Base-by-base conservation (phyloP, 2,797 vertebrate species). In the Miichthys miiuy region DNA sequence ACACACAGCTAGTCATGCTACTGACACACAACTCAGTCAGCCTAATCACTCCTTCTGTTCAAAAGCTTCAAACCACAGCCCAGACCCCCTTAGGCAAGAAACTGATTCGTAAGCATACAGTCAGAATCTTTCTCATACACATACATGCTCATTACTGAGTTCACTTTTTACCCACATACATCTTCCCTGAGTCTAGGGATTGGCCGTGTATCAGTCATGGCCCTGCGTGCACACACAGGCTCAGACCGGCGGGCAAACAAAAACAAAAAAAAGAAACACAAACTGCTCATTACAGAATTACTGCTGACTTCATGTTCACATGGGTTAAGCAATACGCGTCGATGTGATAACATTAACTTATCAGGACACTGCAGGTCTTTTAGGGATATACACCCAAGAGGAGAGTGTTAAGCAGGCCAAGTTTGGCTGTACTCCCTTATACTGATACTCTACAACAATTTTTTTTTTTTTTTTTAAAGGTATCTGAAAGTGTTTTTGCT, bases 51-150 rank as follows among this genome's bases (percentile, higher is more conserved):
- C 72, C 78, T 77, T 84, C 63, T 81, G 81, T 86, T 93, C 81
- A 88, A 86, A 88, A 79, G 84, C 81, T 83, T 70, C 42, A 86
- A 90, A 89, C 90, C 91, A 74, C 91, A 91, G 73, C 80, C 71
- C 83, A 86, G 83, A 85, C 78, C 84, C 91, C 93, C 80, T 48
- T 0, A n/a, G 84, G 89, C 88, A 66, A 75, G 47, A 84, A 72
- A 44, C 78, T 38, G 81, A 84, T 77, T 89, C 72, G 5, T 72
- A 72, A 75, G 68, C 70, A 68, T 47, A 54, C 57, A 83, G 77
- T 90, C 92, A 90, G 60, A 83, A 72, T 63, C 52, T 72, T 75
- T 77, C 58, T 57, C 58, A 14, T 72, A 81, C 77, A 77, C 80
- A 78, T 27, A 77, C 80, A 78, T 27, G 54, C 68, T 88, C 83